Conservation (phyloP, 1,140 invertebrate species). For the Nylanderia fulva region DNA sequence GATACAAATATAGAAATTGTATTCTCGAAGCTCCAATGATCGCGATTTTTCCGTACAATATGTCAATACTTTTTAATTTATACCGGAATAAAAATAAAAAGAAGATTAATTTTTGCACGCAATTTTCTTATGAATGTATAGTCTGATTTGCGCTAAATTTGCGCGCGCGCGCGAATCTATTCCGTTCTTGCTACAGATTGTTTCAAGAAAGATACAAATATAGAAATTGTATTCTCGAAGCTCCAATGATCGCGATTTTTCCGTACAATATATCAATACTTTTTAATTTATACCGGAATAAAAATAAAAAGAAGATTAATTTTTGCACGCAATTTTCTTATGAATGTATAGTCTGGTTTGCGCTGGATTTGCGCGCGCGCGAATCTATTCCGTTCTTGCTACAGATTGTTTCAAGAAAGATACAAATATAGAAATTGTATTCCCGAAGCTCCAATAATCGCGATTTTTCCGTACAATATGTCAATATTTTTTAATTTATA, state of each 20-base stretch:
- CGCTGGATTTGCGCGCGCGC: too few relatives aligned
- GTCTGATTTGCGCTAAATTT: too few relatives aligned
- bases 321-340: neutral
- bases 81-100: neutral
- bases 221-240: neutral
- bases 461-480: neutral
- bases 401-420: conserved; percentile 30
- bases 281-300: neutral
- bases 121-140: too few relatives aligned
- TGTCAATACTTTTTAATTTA: neutral
- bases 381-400: conserved; percentile 65
- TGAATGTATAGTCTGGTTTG: neutral
- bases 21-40: neutral
- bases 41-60: neutral
- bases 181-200: conserved; percentile 54
- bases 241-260: neutral
- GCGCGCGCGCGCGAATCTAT: conserved; percentile 62
- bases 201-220: neutral
- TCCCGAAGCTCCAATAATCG: neutral
- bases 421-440: neutral
- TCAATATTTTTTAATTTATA: neutral
- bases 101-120: neutral
- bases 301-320: neutral
- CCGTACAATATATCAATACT: neutral
- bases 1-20: neutral